Evolutionary conservation across 2,113 vertebrate species (phyloP).

Genomic region (Catharus bicknelli): DNA sequence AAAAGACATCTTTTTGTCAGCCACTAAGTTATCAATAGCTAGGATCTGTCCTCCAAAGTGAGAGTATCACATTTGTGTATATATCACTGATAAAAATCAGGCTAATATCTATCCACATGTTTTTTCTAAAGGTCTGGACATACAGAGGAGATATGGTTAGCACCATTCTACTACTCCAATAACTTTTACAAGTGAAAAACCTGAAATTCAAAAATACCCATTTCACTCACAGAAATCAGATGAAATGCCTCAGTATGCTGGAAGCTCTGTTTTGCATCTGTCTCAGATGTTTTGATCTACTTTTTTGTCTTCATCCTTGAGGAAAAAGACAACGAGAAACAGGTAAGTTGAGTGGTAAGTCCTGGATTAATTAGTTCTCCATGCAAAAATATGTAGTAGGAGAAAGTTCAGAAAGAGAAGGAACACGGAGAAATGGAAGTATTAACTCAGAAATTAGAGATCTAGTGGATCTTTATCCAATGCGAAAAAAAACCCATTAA

Average conservation of each 20-base stretch:
- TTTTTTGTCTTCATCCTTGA: not conserved
- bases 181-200: not conserved
- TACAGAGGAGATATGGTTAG: not conserved
- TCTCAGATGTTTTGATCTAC: not conserved
- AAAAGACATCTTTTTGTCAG: not conserved
- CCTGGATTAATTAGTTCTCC: not conserved
- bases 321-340: not conserved
- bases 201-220: not conserved
- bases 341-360: not conserved
- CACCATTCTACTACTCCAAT: not conserved
- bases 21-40: not conserved
- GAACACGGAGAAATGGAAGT: not conserved
- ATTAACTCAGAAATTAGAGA: not conserved
- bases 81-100: not conserved
- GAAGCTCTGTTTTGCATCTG: not conserved
- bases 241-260: not conserved
- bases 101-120: not conserved
- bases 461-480: not conserved
- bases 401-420: not conserved
- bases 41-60: not conserved
- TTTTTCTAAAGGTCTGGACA: not conserved
- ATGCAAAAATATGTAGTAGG: not conserved
- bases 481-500: not conserved
- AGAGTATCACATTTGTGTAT: not conserved
- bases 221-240: not conserved